A percentile compares a stretch with the other conserved stretches of the same genome.
Evolutionary conservation across 2,113 vertebrate genomes (phyloP).

Genomic region (Paradoxurus hermaphroditus): DNA sequence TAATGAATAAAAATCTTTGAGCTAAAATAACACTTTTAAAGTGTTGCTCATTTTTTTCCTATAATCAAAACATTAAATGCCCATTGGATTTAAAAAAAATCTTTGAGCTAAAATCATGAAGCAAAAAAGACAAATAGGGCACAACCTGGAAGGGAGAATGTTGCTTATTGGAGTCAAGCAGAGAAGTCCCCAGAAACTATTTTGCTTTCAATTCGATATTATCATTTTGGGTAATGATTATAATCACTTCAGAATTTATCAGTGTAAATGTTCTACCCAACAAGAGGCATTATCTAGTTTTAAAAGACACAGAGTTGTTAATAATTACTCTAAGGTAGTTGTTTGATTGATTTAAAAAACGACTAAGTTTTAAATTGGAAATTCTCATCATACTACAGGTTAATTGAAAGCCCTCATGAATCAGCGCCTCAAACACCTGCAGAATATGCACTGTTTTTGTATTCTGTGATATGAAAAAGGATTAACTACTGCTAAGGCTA

Average conservation of each 20-base stretch:
- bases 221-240: not conserved
- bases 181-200: not conserved
- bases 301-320: not conserved
- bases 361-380: conserved; percentile 65
- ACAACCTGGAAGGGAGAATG: not conserved
- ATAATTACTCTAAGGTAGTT: not conserved
- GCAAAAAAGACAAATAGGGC: not conserved
- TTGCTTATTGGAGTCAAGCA: not conserved
- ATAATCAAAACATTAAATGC: too few species aligned
- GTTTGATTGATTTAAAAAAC: conserved; percentile 46
- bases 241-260: not conserved
- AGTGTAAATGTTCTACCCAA: not conserved
- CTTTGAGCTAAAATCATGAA: not conserved
- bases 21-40: too few species aligned
- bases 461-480: not conserved
- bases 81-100: too few species aligned
- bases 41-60: too few species aligned
- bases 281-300: not conserved
- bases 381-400: conserved; percentile 56
- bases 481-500: not conserved
- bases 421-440: not conserved
- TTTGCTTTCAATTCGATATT: not conserved
- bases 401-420: conserved; percentile 65
- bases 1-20: not conserved
- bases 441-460: not conserved